A percentile compares a stretch with the other conserved stretches of the same genome.
These are phyloP conservation scores for Antedon mediterranea DNA, from an alignment of 53 echinoderm and acorn worm genomes.

Conservation along the genomic window DNA sequence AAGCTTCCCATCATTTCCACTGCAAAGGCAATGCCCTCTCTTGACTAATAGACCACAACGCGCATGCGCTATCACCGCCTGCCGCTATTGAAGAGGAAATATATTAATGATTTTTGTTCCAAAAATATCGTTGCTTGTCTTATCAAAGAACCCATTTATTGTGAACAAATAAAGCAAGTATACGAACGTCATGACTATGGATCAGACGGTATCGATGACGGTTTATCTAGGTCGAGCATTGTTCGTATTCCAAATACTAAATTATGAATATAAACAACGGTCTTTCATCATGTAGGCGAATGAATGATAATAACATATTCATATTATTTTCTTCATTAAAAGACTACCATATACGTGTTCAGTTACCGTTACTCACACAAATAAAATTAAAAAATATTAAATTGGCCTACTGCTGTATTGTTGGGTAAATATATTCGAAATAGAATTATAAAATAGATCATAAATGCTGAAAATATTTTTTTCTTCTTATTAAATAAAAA, in stretches of 20 bases:
- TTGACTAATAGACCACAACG: not conserved
- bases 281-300: not conserved
- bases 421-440: no score
- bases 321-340: no score
- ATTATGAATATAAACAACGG: not conserved
- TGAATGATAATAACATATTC: not conserved
- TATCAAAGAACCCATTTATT: not conserved
- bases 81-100: not conserved
- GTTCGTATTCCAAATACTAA: not conserved
- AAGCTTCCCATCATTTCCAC: not conserved
- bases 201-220: not conserved
- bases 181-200: not conserved
- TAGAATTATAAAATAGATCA: no score
- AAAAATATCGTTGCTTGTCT: not conserved
- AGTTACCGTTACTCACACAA: no score
- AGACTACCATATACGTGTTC: no score
- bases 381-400: no score
- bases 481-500: no score
- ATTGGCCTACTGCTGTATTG: no score
- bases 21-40: not conserved
- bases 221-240: not conserved
- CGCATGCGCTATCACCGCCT: not conserved
- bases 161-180: not conserved
- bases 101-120: not conserved
- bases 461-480: no score